phyloP scores from a whole-genome alignment of 2,888 invertebrate species.

The Lysandra coridon region DNA sequence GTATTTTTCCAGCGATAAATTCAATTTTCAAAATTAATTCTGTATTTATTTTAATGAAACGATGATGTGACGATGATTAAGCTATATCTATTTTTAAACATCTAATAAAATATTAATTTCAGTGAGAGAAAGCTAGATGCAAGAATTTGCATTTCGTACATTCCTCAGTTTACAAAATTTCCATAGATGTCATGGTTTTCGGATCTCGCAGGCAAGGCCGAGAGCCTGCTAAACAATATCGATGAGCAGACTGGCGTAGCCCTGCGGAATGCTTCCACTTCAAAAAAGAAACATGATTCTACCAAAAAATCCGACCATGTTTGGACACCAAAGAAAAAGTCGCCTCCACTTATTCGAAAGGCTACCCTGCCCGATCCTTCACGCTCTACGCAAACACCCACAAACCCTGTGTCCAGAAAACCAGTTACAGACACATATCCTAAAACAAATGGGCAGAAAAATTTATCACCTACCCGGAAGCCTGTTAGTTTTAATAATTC shows the following conservation, averaged over 20 bases:
- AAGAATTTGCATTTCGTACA: conserved; percentile 29
- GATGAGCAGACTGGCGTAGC: conserved; percentile 88
- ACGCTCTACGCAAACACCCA: conserved; percentile 36
- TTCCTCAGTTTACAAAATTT: conserved; percentile 47
- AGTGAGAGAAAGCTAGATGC: background rate
- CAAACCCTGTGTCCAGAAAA: conserved; percentile 43
- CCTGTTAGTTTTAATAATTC: conserved; percentile 54
- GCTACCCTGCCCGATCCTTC: conserved; percentile 46
- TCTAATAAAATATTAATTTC: background rate
- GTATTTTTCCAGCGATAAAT: background rate
- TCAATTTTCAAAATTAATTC: background rate
- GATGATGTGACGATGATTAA: background rate
- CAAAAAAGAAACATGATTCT: conserved; percentile 51
- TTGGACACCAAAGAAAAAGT: conserved; percentile 50
- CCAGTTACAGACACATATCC: conserved; percentile 47
- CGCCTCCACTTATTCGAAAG: conserved; percentile 46
- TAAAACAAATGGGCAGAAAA: conserved; percentile 38
- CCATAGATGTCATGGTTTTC: conserved; percentile 86
- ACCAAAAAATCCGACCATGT: conserved; percentile 45
- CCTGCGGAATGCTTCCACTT: conserved; percentile 64
- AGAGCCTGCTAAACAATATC: conserved; percentile 86
- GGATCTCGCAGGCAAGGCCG: conserved; percentile 87
- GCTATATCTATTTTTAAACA: background rate
- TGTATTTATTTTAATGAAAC: background rate
- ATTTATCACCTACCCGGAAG: conserved; percentile 47